phyloP scores from a whole-genome alignment of 2,797 vertebrate species.

The Thripadectes ignobilis region DNA sequence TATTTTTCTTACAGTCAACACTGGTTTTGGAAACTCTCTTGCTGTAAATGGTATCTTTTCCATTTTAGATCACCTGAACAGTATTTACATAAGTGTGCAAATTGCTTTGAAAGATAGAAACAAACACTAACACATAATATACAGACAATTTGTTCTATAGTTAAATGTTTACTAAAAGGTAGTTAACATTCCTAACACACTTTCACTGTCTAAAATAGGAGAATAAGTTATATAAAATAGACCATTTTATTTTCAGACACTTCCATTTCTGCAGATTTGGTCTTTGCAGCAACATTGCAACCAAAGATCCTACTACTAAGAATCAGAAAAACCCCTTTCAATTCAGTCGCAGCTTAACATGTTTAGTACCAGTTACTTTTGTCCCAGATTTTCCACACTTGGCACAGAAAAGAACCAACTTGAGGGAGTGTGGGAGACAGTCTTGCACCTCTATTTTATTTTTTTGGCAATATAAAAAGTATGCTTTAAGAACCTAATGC shows the following conservation, averaged over 20 bases:
- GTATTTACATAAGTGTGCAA: conserved; percentile 52
- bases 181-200: conserved; percentile 43
- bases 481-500: not conserved
- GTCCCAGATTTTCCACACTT: not conserved
- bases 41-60: conserved; percentile 29
- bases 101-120: conserved; percentile 51
- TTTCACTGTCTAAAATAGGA: conserved; percentile 47
- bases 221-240: conserved; percentile 60
- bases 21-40: conserved; percentile 7
- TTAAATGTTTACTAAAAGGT: conserved; percentile 43
- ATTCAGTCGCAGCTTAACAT: not conserved
- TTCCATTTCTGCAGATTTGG: conserved; percentile 48
- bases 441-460: not conserved
- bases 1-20: not conserved
- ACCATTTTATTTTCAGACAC: conserved; percentile 37
- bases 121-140: conserved; percentile 34
- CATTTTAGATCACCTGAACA: conserved; percentile 5
- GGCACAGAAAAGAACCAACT: not conserved
- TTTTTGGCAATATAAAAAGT: not conserved
- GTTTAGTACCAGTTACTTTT: not conserved
- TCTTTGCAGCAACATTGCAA: conserved; percentile 58
- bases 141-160: conserved; percentile 26
- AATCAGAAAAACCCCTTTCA: not conserved
- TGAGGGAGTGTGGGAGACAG: not conserved
- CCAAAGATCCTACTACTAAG: not conserved